Base-by-base conservation (phyloP, 2,888 invertebrate genomes). In the Argyra leucocephala region DNA sequence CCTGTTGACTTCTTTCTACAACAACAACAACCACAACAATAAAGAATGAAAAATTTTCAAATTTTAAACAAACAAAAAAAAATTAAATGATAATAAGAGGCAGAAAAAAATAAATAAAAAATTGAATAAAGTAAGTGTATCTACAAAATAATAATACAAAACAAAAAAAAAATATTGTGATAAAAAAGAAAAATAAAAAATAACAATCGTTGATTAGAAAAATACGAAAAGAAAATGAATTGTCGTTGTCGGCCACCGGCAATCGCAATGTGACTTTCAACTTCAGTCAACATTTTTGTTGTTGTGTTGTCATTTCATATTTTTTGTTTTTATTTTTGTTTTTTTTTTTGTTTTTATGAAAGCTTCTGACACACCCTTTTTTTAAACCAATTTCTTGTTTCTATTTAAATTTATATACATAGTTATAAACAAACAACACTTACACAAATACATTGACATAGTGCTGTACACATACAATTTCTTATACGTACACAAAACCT, bases 241-340 rank as follows among this genome's bases (percentile, higher is more conserved):
- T 15, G 2, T 6, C 4, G 18, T 48, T 15, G 12, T 48, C 18
- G 48, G 48, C 48, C 18, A 48, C 48, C 48, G 48, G 48, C 48
- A 48, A 48, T 48, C 18, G 48, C 48, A 48, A 48, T 48, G 48
- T 48, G 48, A 48, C 48, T 48, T 48, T 48, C 48, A 48, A 48
- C 48, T 5, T 18, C 48, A 48, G 48, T 48, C 48, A 48, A 48
- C 48, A 18, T 18, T 18, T 48, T 48, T 48, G 12, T 48, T 48
- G 48, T 31, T 31, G n/a, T n/a, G 31, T 48, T 48, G 48, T 15
- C 48, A 15, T 48, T 48, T 48, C 18, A 3, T 48, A 18, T 48
- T 12, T 48, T 48, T 18, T 48, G 12, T 48, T 48, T 18, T 48
- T 15, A 1, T 48, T 15, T 48, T 48, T 48, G 9, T 48, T 48